Evolutionary conservation across 2,888 invertebrate species (phyloP), one percentile per base, ranked within the genome.

Genomic region (Anagyrus pseudococci): DNA sequence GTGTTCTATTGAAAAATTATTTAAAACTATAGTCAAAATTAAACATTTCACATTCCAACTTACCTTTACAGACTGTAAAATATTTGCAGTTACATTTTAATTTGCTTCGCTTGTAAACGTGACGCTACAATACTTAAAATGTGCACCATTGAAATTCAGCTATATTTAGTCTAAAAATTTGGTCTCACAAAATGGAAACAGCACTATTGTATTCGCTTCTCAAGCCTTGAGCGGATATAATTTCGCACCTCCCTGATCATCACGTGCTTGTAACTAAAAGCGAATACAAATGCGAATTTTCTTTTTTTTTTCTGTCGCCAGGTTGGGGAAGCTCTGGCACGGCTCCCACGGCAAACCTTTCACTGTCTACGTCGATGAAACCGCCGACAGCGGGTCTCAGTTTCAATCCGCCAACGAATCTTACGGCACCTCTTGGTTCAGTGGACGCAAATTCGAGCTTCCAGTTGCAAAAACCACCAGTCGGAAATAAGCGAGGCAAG

Each of bases 401-500:
- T 69, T 81, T 80, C 66, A 80, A 77, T 71, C 67, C 77, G 50
- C 77, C 80, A 33, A 69, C 73, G 41, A 81, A 80, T 69, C 67
- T 80, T 33, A 77, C 77, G 3, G 76, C 78, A 58, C 79, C 81
- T 40, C 70, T 80, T 46, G 70, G 77, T 47, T 63, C 73, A 25
- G 73, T 70, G 15, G 77, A 78, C 62, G 61, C 76, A 4, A 75
- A 66, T 62, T 76, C 79, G 17, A 78, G 77, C 70, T 90, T 90
- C 81, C 88, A 89, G 73, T 83, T 90, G 44, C 89, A 90, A 80
- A 89, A 89, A 73, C 90, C 90, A 26, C 90, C 90, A 25, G 75
- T 83, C 37, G 86, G 87, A 55, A 85, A 84, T 64, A 91, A 91
- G 78, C 83, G 90, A 66, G 88, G 87, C 64, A 90, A 90, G 73